A percentile compares a stretch with the other conserved stretches of the same genome.
phyloP scores from a whole-genome alignment of 2,888 invertebrate genomes.

The Diaphora mendica region DNA sequence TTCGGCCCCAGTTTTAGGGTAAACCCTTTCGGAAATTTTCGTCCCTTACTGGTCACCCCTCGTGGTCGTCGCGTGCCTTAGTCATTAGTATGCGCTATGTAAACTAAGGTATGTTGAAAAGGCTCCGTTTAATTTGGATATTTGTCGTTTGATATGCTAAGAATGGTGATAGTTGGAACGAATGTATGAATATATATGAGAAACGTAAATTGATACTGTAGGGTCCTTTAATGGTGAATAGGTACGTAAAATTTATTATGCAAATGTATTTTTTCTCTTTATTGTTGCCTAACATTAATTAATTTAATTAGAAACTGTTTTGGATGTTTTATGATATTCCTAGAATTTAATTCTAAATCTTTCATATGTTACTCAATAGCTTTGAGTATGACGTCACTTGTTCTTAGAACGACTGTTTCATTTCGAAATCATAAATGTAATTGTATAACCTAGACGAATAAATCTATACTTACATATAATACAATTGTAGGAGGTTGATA shows the following conservation, averaged over 20 bases:
- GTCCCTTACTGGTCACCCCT: conserved; percentile 83
- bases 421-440: no score
- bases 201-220: conserved; percentile 27
- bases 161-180: conserved; percentile 45
- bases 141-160: conserved; percentile 63
- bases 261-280: neutral
- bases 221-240: neutral
- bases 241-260: neutral
- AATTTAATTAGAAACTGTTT: neutral
- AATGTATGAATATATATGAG: conserved; percentile 47
- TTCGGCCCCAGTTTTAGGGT: conserved; percentile 79
- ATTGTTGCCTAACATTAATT: neutral
- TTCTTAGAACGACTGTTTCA: no score
- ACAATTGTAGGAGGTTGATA: no score
- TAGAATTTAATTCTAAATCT: no score
- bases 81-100: conserved; percentile 81
- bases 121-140: conserved; percentile 70
- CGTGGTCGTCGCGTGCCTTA: conserved; percentile 69
- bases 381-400: no score
- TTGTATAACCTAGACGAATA: no score
- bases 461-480: no score
- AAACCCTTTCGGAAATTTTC: conserved; percentile 85
- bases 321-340: no score
- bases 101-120: conserved; percentile 77
- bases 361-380: no score